Evolutionary conservation across 1,140 invertebrate genomes (phyloP), one percentile per base, ranked within the genome.

Genomic region (Anastrepha ludens): DNA sequence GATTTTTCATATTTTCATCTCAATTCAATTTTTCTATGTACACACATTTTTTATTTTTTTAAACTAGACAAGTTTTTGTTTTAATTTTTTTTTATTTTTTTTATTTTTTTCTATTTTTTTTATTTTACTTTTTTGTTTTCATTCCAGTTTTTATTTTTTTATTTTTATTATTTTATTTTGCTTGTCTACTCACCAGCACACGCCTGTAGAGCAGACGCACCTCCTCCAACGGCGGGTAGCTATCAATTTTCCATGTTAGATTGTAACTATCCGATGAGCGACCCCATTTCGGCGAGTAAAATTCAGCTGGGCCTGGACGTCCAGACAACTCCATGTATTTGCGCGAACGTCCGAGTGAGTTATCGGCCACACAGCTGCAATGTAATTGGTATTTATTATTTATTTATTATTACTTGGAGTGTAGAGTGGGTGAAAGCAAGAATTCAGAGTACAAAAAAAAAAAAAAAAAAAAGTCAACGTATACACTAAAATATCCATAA

Each of bases 241-340:
- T 95, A 91, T 96, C 95, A 41, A 96, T 95, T 74, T 94, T 94
- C 94, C 95, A 96, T 88, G 94, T 94, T 50, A 96, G 92, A 88
- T 95, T 94, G 93, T 96, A 96, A 47, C 94, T 93, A 88, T 94
- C 92, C 47, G 94, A 93, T 9, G 93, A 90, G 47, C 94, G 93
- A 13, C 95, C 95, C 88, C 95, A 94, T 60, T 94, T 94, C 8
- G 95, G 94, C 17, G 95, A 96, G 13, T 94, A 94, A 91, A 96
- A 95, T 81, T 94, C 93, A 39, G 95, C 95, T 13, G 95, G 95
- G n/a, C 95, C 95, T 0, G 96, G 96, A 67, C 95, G 94, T 0
- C 96, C 96, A 3, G 95, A 95, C 85, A 96, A 93, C 90, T 96
- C 95, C 89, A 96, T 95, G 91, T 95, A 95, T 88, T 95, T 95